These are phyloP conservation scores for Epirrita christyi DNA, from an alignment of 2,888 invertebrate species.

Conservation along the genomic window DNA sequence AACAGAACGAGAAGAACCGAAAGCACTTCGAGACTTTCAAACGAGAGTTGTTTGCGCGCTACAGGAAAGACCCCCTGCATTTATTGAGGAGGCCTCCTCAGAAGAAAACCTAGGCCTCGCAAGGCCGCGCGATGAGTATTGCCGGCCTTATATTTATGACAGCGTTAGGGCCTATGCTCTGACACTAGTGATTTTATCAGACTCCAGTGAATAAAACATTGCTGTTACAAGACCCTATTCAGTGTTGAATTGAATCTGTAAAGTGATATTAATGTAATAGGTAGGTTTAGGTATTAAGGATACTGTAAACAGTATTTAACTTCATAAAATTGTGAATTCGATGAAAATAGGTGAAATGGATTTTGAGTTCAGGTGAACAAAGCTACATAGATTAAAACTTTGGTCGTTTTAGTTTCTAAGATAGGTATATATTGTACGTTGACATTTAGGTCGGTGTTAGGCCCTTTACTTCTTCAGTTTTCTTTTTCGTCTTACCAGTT, in stretches of 20 bases:
- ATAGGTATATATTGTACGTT: no score
- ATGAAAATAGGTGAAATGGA: not conserved
- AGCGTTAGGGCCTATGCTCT: constrained; percentile 49
- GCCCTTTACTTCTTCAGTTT: no score
- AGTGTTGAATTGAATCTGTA: not conserved
- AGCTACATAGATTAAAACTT: no score
- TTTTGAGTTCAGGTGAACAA: no score
- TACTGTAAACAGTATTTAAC: not conserved
- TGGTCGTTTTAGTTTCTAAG: no score
- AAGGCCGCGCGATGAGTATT: constrained; percentile 65
- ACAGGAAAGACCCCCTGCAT: constrained; percentile 87
- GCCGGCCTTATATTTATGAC: constrained; percentile 67
- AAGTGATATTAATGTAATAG: constrained; percentile 9
- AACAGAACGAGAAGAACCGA: constrained; percentile 93
- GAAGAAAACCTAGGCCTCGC: constrained; percentile 79
- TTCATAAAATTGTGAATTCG: not conserved
- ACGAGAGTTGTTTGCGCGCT: constrained; percentile 90
- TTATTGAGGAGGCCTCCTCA: constrained; percentile 64
- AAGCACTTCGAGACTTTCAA: constrained; percentile 93
- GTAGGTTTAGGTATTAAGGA: not conserved
- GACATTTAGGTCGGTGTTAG: no score
- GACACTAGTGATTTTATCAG: constrained; percentile 37
- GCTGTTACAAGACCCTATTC: not conserved
- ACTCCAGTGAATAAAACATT: not conserved
- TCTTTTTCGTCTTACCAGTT: no score